Conservation (phyloP, 2,797 vertebrate species). For the Danio jaintianensis region DNA sequence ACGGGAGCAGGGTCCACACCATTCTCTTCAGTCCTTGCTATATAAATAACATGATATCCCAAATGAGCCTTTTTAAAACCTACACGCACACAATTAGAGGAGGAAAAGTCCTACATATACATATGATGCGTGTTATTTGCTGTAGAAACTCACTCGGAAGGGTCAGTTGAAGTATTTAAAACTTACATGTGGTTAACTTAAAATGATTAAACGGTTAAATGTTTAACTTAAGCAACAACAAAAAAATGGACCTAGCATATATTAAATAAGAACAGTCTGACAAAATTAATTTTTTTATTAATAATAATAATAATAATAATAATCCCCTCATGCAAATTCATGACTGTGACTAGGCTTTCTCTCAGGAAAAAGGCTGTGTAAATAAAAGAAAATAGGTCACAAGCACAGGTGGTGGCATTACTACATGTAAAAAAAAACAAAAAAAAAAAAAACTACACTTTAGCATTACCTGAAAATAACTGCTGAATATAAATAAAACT, state of each 20-base stretch:
- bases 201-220: no score
- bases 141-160: no score
- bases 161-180: no score
- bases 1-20: constrained; percentile 85
- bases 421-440: neutral
- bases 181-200: no score
- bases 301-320: no score
- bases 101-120: neutral
- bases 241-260: neutral
- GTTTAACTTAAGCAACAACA: no score
- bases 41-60: neutral
- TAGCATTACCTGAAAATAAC: neutral
- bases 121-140: no score
- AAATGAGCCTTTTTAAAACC: neutral
- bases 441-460: neutral
- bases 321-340: neutral
- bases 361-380: neutral
- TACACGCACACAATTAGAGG: neutral
- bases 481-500: neutral
- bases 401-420: neutral
- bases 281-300: no score
- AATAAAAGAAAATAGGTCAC: neutral
- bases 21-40: constrained; percentile 91
- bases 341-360: neutral
- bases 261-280: no score